Percentiles rank a stretch among this genome's conserved stretches.
Evolutionary conservation across 2,113 vertebrate species (phyloP).

Genomic region (Hippocampus comes): DNA sequence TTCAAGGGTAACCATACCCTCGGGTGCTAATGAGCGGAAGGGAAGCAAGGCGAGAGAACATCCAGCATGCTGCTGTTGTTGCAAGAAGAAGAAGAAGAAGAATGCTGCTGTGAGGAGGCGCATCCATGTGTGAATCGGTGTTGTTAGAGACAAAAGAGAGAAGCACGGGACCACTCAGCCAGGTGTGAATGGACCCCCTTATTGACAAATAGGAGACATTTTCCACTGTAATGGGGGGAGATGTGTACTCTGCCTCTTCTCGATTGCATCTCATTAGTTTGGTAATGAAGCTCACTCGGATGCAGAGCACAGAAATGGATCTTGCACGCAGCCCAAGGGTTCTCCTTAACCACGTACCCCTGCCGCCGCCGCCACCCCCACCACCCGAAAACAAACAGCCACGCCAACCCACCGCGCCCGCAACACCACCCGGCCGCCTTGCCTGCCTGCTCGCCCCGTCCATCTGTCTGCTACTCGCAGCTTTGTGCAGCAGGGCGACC

Average conservation of each 20-base stretch:
- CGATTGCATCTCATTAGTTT: constrained; percentile 35
- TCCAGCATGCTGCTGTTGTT: constrained; percentile 33
- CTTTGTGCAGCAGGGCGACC: constrained; percentile 43
- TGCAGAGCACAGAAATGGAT: constrained; percentile 16
- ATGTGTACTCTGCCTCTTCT: constrained; percentile 19
- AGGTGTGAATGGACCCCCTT: constrained; percentile 34
- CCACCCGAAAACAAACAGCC: neutral
- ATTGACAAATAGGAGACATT: constrained; percentile 23
- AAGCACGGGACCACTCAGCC: constrained; percentile 27
- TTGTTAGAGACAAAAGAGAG: constrained; percentile 6
- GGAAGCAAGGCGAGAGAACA: neutral
- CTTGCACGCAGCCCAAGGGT: constrained; percentile 5
- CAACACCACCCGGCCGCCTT: constrained; percentile 38
- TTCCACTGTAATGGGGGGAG: constrained; percentile 12
- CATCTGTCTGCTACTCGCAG: constrained; percentile 57
- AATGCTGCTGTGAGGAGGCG: neutral
- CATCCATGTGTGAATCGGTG: constrained; percentile 1
- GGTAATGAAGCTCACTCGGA: constrained; percentile 36
- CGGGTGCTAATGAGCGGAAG: constrained; percentile 7
- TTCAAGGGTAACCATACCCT: constrained; percentile 38
- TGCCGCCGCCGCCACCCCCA: neutral
- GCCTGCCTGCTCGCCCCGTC: constrained; percentile 48
- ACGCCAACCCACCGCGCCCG: neutral
- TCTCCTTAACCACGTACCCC: neutral
- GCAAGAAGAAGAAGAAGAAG: neutral